Base-by-base conservation (phyloP, 2,888 invertebrate species). In the Iphiclides podalirius region DNA sequence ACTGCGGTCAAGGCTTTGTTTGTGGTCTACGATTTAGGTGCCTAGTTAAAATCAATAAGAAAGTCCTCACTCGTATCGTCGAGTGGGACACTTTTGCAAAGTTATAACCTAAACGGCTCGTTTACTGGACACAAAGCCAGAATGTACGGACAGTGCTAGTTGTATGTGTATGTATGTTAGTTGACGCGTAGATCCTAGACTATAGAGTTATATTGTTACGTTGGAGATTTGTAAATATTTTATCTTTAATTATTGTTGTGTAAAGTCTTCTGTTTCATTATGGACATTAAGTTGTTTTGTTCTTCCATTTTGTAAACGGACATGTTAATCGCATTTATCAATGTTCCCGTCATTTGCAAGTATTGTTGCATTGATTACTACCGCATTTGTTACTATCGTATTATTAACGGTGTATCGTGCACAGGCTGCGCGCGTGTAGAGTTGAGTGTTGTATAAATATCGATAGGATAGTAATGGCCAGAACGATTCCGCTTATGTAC, bases 221-320 rank as follows among this genome's bases (percentile, higher is more conserved):
- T 79, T 79, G 67, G 55, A 69, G 70, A 66, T 70, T 69, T 75
- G 75, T 75, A 77, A 60, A 79, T 79, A 75, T 70, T 75, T 76
- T 75, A 80, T 71, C 67, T 66, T 75, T 57, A 47, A 57, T 60
- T 63, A 75, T 75, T 83, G 85, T 85, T 84, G 74, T 84, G 80
- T 81, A 80, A 76, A 81, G 75, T 72, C 61, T 75, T 82, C 70
- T 72, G 77, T 79, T 78, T 72, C 70, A 68, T 67, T 79, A 60
- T 61, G 52, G 46, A 54, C 62, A 60, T 60, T 61, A 51, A 41
- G 59, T 60, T 61, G 60, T 42, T 38, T 37, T 34, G n/a, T 42
- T 31, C 11, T n/a, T 31, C 31, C 31, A 11, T 31, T 12, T 31
- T 31, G 12, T 31, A 31, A n/a, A 31, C 1, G 14, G 35, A 40